A percentile compares a stretch with the other conserved stretches of the same genome.
These are phyloP conservation scores for Ellobius talpinus DNA, from an alignment of 2,113 vertebrate species.

Conservation along the genomic window DNA sequence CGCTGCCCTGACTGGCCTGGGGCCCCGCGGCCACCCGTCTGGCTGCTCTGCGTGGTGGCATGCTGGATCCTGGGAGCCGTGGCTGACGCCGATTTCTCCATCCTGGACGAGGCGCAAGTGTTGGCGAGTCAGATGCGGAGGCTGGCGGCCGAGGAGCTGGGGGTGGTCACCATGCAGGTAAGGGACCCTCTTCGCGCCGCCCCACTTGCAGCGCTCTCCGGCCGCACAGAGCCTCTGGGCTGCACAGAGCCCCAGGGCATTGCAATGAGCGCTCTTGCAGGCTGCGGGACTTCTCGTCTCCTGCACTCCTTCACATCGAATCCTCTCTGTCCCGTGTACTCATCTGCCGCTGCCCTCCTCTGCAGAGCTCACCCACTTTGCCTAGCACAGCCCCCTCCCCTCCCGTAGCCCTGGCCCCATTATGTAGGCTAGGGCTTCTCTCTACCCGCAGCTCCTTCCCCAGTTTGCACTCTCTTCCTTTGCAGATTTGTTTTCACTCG, in stretches of 20 bases:
- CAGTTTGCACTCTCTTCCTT: background rate
- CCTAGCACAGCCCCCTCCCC: background rate
- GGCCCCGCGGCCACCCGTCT: constrained; percentile 70
- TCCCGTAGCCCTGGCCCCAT: background rate
- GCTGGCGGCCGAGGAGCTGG: constrained; percentile 95
- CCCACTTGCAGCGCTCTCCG: background rate
- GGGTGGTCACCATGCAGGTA: constrained; percentile 98
- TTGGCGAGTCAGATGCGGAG: constrained; percentile 95
- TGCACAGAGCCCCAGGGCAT: background rate
- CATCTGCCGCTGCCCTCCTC: background rate
- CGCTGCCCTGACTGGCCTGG: constrained; percentile 48
- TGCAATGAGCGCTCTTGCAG: background rate
- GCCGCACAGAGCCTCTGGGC: background rate
- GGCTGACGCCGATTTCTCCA: constrained; percentile 94
- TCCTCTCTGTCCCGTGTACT: background rate
- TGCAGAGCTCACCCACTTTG: background rate
- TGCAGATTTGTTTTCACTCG: background rate
- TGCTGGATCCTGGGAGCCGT: constrained; percentile 87
- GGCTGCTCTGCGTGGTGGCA: constrained; percentile 85
- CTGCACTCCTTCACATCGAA: background rate
- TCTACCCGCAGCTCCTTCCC: background rate
- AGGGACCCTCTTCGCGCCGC: constrained; percentile 41
- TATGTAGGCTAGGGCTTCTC: background rate
- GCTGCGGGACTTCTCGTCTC: background rate
- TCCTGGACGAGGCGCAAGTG: constrained; percentile 96